Base-by-base conservation (phyloP, 1,140 invertebrate species). In the Helicorthomorpha holstii region DNA sequence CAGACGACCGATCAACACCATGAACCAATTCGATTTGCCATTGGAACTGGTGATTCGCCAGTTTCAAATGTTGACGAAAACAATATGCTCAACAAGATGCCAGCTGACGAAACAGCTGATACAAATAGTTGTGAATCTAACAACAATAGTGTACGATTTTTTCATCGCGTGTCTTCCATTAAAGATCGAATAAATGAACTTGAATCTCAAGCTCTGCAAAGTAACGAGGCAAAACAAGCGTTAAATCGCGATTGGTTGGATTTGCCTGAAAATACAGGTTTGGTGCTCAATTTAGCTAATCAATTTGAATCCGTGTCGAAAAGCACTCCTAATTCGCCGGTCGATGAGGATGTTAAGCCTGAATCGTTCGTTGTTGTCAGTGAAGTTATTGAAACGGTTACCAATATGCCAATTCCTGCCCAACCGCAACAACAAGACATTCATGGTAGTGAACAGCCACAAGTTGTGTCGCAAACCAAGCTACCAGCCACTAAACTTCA, bases 131-230 rank as follows among this genome's bases (percentile, higher is more conserved):
- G 23, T 12, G 22, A 10, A 7, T 12, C 16, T 27, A 23, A 27
- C 23, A 3, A 16, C 25, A 4, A 10, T 26, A 16, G 45, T 45
- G 27, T 48, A 27, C 25, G 7, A 7, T 14, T 34, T 22, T 19
- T 57, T 1, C 49, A 54, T 1, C 50, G 56, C 23, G 55, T 62
- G 10, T 59, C 60, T 12, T 58, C 56, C 27, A 78, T 81, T 14
- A 74, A 75, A 56, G 71, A 77, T 53, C 71, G 76, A 53, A 76
- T 82, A 7, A 77, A 70, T 59, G 79, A 81, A 59, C 68, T 82
- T 27, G 80, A 84, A 60, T 70, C 67, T 10, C 73, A 75, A 54
- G 55, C 44, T n/a, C 48, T 7, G 44, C 50, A 16, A 46, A 44
- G 16, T 29, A 22, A 34, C 21, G 51, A 44, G 27, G 64, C 64